phyloP scores from a whole-genome alignment of 2,888 invertebrate genomes.

The Leptothorax acervorum region DNA sequence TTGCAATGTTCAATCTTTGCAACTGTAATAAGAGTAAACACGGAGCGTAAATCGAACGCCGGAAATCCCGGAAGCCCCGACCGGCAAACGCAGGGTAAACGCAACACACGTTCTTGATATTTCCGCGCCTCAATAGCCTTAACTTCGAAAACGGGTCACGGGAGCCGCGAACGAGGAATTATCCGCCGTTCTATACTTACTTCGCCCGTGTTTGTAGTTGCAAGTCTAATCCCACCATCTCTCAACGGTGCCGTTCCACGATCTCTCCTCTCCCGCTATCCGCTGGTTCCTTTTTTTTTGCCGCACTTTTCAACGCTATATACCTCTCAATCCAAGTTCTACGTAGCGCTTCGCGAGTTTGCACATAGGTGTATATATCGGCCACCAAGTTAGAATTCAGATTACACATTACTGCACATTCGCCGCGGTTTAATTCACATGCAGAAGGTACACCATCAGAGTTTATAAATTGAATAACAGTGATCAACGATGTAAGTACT shows the following conservation, averaged over 20 bases:
- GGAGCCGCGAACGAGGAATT: constrained; percentile 67
- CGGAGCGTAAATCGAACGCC: constrained; percentile 37
- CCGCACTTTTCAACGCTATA: not conserved
- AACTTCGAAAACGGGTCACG: constrained; percentile 66
- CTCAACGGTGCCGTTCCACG: constrained; percentile 21
- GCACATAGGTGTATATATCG: not conserved
- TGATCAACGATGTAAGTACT: constrained; percentile 41
- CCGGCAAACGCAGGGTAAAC: constrained; percentile 21
- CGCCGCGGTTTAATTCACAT: constrained; percentile 63
- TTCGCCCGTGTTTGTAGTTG: constrained; percentile 55
- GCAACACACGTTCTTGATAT: constrained; percentile 45
- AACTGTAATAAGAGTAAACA: constrained; percentile 47
- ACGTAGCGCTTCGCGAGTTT: constrained; percentile 28
- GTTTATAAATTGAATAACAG: constrained; percentile 56
- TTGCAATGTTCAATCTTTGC: constrained; percentile 33
- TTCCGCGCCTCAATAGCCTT: constrained; percentile 60
- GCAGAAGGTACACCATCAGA: constrained; percentile 51
- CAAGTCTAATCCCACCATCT: constrained; percentile 52
- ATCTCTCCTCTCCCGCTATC: constrained; percentile 36
- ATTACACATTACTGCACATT: constrained; percentile 34
- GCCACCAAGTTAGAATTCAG: constrained; percentile 31
- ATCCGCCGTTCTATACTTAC: constrained; percentile 66
- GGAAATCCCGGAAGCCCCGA: constrained; percentile 9
- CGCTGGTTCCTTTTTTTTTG: not conserved
- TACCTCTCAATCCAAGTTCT: constrained; percentile 22